These are phyloP conservation scores for Noctua fimbriata DNA, from an alignment of 2,888 invertebrate genomes.

Conservation along the genomic window DNA sequence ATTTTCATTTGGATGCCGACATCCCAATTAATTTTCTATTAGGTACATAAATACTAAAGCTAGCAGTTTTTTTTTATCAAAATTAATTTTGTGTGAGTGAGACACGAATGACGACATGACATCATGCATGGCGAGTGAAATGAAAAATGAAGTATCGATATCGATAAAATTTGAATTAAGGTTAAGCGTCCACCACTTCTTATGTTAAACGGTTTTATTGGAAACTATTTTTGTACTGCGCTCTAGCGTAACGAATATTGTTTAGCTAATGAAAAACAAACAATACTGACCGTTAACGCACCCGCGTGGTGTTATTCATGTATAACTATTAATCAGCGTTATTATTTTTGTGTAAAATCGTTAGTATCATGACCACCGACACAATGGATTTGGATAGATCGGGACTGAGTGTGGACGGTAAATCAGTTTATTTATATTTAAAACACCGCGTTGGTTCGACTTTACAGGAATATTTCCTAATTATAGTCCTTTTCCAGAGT, in stretches of 20 bases:
- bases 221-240: conserved; percentile 80
- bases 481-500: conserved; percentile 82
- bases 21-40: neutral
- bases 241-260: conserved; percentile 78
- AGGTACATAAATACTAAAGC: neutral
- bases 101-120: neutral
- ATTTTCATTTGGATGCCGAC: neutral
- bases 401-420: conserved; percentile 81
- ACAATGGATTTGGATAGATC: conserved; percentile 83
- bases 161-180: conserved; percentile 55
- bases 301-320: conserved; percentile 68
- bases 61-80: neutral
- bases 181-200: conserved; percentile 48
- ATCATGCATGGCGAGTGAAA: neutral
- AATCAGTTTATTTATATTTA: conserved; percentile 77
- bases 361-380: conserved; percentile 47
- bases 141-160: conserved; percentile 32
- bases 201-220: conserved; percentile 75
- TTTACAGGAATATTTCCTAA: conserved; percentile 74
- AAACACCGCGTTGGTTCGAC: conserved; percentile 82
- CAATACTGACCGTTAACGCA: conserved; percentile 75
- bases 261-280: conserved; percentile 82
- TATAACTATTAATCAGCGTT: conserved; percentile 56
- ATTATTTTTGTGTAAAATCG: conserved; percentile 52
- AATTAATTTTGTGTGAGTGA: neutral